Conservation (phyloP, 1,140 invertebrate species). For the Eriosoma lanigerum region DNA sequence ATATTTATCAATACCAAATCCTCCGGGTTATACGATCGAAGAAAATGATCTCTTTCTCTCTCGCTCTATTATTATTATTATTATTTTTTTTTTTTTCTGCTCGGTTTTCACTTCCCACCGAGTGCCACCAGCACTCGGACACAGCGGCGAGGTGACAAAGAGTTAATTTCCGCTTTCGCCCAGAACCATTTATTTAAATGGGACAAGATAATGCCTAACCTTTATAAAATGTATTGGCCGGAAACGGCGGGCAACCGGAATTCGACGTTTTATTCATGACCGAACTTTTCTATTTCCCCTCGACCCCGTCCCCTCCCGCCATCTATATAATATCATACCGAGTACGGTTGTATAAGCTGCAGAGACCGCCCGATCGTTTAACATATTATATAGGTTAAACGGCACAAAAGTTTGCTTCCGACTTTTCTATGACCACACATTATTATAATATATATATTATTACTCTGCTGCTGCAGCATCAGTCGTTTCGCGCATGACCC, state of each 20-base stretch:
- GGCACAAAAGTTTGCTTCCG: slow-evolving; percentile 30
- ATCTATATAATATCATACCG: neutral
- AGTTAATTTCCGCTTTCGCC: slow-evolving; percentile 51
- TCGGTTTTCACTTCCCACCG: neutral
- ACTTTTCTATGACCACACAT: neutral
- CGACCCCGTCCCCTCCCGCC: neutral
- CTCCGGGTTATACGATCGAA: slow-evolving; percentile 39
- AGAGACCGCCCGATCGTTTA: neutral
- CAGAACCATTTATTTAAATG: slow-evolving; percentile 51
- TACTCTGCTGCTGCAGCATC: no score
- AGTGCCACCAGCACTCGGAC: slow-evolving; percentile 18
- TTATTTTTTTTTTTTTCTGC: slow-evolving; percentile 16
- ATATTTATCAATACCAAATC: neutral
- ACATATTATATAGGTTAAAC: slow-evolving; percentile 42
- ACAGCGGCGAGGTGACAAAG: slow-evolving; percentile 48
- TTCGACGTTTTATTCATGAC: slow-evolving; percentile 51
- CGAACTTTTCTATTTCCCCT: slow-evolving; percentile 42
- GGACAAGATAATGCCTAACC: slow-evolving; percentile 49
- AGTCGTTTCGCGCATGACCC: slow-evolving; percentile 17
- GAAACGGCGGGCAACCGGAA: slow-evolving; percentile 46
- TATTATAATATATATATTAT: neutral
- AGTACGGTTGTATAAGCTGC: no score
- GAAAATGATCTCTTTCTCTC: slow-evolving; percentile 28
- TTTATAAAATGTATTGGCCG: slow-evolving; percentile 50
- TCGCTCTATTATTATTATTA: no score